These are phyloP conservation scores for Acleris cristana DNA, from an alignment of 2,888 invertebrate genomes.

Conservation along the genomic window DNA sequence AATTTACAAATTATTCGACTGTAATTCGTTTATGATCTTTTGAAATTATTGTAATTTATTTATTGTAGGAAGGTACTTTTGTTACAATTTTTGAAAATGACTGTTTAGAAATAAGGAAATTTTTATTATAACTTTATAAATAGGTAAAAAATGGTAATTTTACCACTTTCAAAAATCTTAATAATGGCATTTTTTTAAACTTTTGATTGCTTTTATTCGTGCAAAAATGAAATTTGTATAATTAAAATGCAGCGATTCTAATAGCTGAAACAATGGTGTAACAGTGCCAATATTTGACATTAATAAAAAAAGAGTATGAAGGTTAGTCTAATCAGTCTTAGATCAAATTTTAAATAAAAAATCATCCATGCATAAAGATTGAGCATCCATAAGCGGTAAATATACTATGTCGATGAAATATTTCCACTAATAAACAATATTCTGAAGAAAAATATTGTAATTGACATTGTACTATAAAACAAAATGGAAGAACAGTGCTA, in stretches of 20 bases:
- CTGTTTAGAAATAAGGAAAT: too few species aligned
- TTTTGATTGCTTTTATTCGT: too few species aligned
- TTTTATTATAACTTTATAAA: too few species aligned
- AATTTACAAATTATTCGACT: too few species aligned
- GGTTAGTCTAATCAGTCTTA: constrained; percentile 81
- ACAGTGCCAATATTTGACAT: constrained; percentile 10
- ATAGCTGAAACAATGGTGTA: not conserved
- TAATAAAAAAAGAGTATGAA: constrained; percentile 35
- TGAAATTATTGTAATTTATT: too few species aligned
- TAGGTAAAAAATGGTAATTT: too few species aligned
- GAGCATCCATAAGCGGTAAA: constrained; percentile 60
- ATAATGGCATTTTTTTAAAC: too few species aligned
- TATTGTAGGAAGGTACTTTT: too few species aligned
- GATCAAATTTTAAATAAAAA: constrained; percentile 62
- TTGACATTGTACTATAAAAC: constrained; percentile 44
- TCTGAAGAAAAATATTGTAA: constrained; percentile 41
- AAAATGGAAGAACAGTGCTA: constrained; percentile 55
- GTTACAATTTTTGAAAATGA: too few species aligned
- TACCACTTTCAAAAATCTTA: too few species aligned
- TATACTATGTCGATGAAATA: constrained; percentile 30
- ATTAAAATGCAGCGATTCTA: constrained; percentile 13
- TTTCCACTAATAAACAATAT: constrained; percentile 37
- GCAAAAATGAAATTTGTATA: too few species aligned
- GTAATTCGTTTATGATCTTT: too few species aligned
- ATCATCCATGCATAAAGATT: constrained; percentile 52